These are phyloP conservation scores for Drosophila kambysellisi DNA, from an alignment of 2,888 invertebrate genomes.

Conservation along the genomic window DNA sequence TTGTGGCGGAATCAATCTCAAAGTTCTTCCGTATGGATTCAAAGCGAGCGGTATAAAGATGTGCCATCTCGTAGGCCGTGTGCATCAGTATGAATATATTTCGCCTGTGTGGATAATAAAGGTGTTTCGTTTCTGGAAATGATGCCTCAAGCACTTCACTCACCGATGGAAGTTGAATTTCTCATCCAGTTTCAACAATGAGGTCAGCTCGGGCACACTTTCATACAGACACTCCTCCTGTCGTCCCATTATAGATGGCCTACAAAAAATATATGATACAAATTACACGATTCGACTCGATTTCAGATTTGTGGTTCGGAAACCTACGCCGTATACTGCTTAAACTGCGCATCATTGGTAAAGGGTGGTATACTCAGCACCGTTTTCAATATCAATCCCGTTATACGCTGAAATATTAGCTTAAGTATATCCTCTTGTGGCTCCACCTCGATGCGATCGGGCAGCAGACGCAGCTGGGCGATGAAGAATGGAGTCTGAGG, in stretches of 20 bases:
- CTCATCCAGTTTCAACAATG: constrained; percentile 89
- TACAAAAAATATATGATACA: constrained; percentile 66
- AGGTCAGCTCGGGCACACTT: constrained; percentile 89
- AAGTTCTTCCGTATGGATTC: constrained; percentile 89
- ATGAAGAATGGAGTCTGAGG: constrained; percentile 84
- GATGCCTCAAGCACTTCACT: not conserved
- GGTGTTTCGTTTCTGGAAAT: not conserved
- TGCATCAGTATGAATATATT: constrained; percentile 87
- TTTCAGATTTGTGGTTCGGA: not conserved
- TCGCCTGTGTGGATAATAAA: constrained; percentile 56
- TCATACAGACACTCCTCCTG: constrained; percentile 92
- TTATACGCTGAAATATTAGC: constrained; percentile 78
- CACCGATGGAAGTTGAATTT: constrained; percentile 79
- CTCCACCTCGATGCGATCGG: constrained; percentile 87
- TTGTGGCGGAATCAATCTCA: constrained; percentile 89
- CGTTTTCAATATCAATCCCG: constrained; percentile 86
- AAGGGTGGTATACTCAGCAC: constrained; percentile 90
- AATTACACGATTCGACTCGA: not conserved
- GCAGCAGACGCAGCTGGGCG: constrained; percentile 87
- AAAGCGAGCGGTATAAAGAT: constrained; percentile 89
- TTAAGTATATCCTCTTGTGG: constrained; percentile 83
- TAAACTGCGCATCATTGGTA: constrained; percentile 89
- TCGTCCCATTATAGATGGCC: constrained; percentile 93
- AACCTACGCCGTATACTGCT: constrained; percentile 89
- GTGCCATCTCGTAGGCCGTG: constrained; percentile 88